Conservation (phyloP, 2,888 invertebrate genomes). For the Cloeon dipterum region DNA sequence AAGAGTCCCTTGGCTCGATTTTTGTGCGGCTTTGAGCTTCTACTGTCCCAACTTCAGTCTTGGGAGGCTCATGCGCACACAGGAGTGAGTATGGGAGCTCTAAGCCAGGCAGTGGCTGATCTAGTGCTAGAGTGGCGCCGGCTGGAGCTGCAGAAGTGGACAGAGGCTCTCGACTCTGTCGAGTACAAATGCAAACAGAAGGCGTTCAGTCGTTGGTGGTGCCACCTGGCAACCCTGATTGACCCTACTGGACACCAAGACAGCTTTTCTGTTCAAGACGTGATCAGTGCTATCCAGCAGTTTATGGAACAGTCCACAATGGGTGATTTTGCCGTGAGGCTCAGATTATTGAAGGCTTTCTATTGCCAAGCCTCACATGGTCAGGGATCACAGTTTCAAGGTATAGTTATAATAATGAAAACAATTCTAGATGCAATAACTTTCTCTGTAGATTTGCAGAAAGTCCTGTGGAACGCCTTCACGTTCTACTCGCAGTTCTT, state of each 20-base stretch:
- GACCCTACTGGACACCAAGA: too few species aligned
- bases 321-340: slow-evolving; percentile 58
- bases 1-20: slow-evolving; percentile 69
- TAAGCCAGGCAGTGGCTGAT: slow-evolving; percentile 48
- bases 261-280: too few species aligned
- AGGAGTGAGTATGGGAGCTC: slow-evolving; percentile 53
- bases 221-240: neutral
- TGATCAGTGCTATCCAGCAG: slow-evolving; percentile 29
- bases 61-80: slow-evolving; percentile 85
- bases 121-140: slow-evolving; percentile 81
- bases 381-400: slow-evolving; percentile 13
- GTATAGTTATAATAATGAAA: neutral
- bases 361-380: slow-evolving; percentile 53
- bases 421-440: neutral
- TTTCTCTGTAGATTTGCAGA: slow-evolving; percentile 27
- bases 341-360: slow-evolving; percentile 55
- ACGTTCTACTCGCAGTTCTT: slow-evolving; percentile 66
- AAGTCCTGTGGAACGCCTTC: slow-evolving; percentile 57
- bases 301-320: slow-evolving; percentile 67
- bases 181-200: slow-evolving; percentile 24
- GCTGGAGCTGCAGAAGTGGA: slow-evolving; percentile 73
- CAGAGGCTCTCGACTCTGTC: slow-evolving; percentile 48
- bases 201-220: neutral
- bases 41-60: slow-evolving; percentile 63
- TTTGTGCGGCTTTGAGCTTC: slow-evolving; percentile 69